Conservation (phyloP, 2,888 invertebrate species). For the Acanthosepion esculentum region DNA sequence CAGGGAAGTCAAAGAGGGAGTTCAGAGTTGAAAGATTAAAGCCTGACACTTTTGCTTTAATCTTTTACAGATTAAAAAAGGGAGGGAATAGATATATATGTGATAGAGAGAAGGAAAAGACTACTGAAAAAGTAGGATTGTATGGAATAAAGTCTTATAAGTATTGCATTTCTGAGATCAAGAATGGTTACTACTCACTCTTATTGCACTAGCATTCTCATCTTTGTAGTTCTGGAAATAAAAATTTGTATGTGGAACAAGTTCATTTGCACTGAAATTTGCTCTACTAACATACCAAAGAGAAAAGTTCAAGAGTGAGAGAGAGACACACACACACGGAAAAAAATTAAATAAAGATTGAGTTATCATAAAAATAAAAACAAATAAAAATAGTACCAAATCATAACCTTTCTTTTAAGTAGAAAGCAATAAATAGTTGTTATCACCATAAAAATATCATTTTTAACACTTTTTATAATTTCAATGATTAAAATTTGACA, state of each 20-base stretch:
- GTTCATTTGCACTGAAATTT: not conserved
- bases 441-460: too few species aligned
- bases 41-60: not conserved
- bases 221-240: not conserved
- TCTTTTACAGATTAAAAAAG: not conserved
- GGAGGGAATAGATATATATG: not conserved
- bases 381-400: too few species aligned
- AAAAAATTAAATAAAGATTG: not conserved
- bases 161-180: slow-evolving; percentile 9
- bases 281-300: not conserved
- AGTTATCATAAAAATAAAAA: not conserved
- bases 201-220: not conserved
- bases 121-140: not conserved
- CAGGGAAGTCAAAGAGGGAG: not conserved
- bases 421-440: too few species aligned
- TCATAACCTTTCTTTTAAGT: too few species aligned
- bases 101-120: slow-evolving; percentile 21
- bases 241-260: not conserved
- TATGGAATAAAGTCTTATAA: slow-evolving; percentile 8
- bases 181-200: slow-evolving; percentile 9
- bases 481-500: too few species aligned
- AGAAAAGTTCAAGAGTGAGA: not conserved
- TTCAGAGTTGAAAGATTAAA: not conserved
- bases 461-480: too few species aligned
- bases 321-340: not conserved